Evolutionary conservation across 37 sponge, comb jelly and placozoan species (phyloP).

Genomic region (Mnemiopsis leidyi): DNA sequence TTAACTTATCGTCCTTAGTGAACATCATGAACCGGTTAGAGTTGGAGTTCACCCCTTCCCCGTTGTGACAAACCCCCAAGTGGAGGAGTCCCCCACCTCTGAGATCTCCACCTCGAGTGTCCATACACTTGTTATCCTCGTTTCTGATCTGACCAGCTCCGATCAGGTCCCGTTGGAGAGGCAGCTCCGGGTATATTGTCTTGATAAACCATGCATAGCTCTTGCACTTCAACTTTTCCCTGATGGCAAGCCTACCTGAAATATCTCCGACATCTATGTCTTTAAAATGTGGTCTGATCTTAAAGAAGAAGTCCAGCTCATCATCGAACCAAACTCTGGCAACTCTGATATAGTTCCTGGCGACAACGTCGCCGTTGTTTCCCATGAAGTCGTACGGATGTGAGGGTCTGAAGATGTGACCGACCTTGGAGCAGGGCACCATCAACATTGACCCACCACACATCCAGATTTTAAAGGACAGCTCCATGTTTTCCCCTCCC

Average conservation of each 20-base stretch:
- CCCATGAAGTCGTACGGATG: slow-evolving; percentile 66
- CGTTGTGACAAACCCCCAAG: slow-evolving; percentile 14
- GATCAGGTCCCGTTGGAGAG: slow-evolving; percentile 32
- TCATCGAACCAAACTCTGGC: slow-evolving; percentile 63
- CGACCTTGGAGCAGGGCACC: slow-evolving; percentile 48
- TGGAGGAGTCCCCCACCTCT: background rate
- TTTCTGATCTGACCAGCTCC: slow-evolving; percentile 40
- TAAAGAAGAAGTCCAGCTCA: slow-evolving; percentile 59
- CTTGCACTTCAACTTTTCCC: slow-evolving; percentile 30
- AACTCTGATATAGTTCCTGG: slow-evolving; percentile 23
- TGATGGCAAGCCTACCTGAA: slow-evolving; percentile 18
- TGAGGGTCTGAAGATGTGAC: slow-evolving; percentile 38
- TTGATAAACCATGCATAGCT: slow-evolving; percentile 56
- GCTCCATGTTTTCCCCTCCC: slow-evolving; percentile 63
- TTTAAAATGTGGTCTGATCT: slow-evolving; percentile 27
- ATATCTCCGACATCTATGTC: slow-evolving; percentile 43
- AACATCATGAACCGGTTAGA: slow-evolving; percentile 64
- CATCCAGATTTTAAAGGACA: slow-evolving; percentile 64
- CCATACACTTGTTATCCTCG: slow-evolving; percentile 29
- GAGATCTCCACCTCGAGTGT: background rate
- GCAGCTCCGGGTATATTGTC: slow-evolving; percentile 55
- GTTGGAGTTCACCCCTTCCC: background rate
- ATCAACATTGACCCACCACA: slow-evolving; percentile 50
- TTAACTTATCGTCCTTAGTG: slow-evolving; percentile 21
- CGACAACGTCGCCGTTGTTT: slow-evolving; percentile 25